phyloP scores from a whole-genome alignment of 2,113 vertebrate genomes.

The Octodon degus region DNA sequence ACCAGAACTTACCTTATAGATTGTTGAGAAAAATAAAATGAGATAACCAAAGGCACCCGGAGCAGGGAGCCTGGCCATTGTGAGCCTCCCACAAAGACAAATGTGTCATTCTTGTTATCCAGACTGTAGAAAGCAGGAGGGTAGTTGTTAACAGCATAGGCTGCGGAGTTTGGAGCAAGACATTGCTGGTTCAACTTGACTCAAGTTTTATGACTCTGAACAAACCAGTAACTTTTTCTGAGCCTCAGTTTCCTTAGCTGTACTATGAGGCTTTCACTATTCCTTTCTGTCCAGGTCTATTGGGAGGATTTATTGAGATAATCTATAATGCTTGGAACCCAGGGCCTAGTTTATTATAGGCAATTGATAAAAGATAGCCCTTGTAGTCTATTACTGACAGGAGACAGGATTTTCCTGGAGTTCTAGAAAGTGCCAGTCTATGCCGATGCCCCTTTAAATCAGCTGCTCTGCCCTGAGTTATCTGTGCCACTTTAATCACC shows the following conservation, averaged over 20 bases:
- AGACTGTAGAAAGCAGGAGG: neutral
- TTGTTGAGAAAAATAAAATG: neutral
- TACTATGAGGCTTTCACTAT: neutral
- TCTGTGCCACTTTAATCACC: conserved; percentile 81
- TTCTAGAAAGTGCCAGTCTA: conserved; percentile 58
- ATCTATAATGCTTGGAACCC: neutral
- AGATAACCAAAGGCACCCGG: neutral
- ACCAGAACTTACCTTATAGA: neutral
- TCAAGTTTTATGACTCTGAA: neutral
- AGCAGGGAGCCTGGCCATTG: neutral
- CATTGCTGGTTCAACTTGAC: conserved; percentile 1
- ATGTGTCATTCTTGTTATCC: neutral
- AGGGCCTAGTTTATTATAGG: neutral
- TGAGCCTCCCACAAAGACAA: neutral
- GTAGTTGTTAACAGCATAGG: too few relatives aligned
- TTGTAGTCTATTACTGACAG: neutral
- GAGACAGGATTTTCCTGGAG: conserved; percentile 47
- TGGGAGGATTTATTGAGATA: conserved; percentile 36
- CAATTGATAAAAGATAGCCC: neutral
- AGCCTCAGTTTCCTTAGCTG: conserved; percentile 46
- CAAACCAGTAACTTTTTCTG: neutral
- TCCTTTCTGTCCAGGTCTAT: neutral
- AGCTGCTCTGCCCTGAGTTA: conserved; percentile 68
- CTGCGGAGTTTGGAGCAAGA: neutral
- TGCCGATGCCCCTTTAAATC: conserved; percentile 70